Evolutionary conservation across 2,113 vertebrate genomes (phyloP).

Genomic region (Hydrolagus affinis): DNA sequence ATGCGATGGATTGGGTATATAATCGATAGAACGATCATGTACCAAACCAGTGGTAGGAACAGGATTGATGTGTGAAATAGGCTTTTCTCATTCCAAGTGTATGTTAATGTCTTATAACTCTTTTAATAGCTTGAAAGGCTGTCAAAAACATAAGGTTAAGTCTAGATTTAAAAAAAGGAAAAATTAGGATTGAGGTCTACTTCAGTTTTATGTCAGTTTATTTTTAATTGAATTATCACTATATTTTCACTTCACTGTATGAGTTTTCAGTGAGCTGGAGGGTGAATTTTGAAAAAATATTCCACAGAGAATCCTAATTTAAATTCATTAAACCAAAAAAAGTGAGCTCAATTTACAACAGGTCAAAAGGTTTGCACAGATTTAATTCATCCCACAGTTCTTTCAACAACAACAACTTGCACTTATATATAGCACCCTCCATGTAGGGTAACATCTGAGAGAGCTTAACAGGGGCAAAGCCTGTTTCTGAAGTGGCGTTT

Average conservation of each 20-base stretch:
- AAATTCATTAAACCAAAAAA: background rate
- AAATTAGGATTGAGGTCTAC: background rate
- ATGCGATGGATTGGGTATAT: too few species aligned
- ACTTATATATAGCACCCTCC: too few species aligned
- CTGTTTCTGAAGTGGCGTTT: too few species aligned
- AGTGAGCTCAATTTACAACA: background rate
- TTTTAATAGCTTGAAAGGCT: background rate
- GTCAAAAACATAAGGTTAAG: background rate
- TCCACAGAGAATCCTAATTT: background rate
- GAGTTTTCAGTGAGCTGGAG: too few species aligned
- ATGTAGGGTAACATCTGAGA: too few species aligned
- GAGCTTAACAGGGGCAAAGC: too few species aligned
- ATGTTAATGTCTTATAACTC: background rate
- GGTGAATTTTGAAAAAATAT: background rate
- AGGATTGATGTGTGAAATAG: background rate
- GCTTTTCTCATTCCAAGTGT: background rate
- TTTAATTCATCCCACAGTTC: background rate
- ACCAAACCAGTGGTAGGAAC: background rate
- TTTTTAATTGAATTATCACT: background rate
- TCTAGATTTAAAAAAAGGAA: background rate
- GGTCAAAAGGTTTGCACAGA: background rate
- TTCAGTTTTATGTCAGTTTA: background rate
- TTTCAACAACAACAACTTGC: too few species aligned
- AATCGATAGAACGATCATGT: too few species aligned
- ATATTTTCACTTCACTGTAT: background rate